Evolutionary conservation across 2,113 vertebrate species (phyloP).

Genomic region (Catharus fuscescens): DNA sequence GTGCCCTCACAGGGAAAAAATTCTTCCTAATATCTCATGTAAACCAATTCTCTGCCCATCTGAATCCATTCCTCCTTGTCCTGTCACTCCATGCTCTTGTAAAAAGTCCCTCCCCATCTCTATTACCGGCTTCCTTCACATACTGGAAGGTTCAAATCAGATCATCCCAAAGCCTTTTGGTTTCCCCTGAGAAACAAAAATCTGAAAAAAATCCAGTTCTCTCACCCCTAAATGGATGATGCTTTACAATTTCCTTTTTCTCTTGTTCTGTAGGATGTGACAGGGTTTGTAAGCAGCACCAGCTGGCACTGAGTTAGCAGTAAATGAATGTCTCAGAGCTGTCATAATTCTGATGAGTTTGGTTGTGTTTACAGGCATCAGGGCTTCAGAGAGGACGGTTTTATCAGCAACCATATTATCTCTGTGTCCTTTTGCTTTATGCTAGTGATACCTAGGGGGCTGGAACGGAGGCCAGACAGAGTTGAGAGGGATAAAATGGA

Average conservation of each 20-base stretch:
- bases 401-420: not conserved
- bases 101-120: not conserved
- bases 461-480: no score
- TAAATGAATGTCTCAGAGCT: not conserved
- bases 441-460: not conserved
- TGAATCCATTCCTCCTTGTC: not conserved
- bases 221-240: not conserved
- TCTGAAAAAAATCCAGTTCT: not conserved
- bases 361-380: not conserved
- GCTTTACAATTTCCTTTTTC: not conserved
- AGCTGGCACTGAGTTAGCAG: not conserved
- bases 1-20: not conserved
- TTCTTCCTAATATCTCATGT: no score
- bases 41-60: not conserved
- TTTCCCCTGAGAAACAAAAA: not conserved
- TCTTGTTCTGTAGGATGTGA: not conserved
- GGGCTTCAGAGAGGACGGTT: not conserved
- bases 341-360: not conserved
- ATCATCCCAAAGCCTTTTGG: not conserved
- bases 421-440: not conserved
- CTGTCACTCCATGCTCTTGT: not conserved
- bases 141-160: not conserved
- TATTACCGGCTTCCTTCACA: accelerated
- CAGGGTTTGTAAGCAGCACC: accelerated
- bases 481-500: no score